Percentiles rank a stretch among this genome's conserved stretches.
Conservation (phyloP, 2,888 invertebrate species). For the Aquatica leii region DNA sequence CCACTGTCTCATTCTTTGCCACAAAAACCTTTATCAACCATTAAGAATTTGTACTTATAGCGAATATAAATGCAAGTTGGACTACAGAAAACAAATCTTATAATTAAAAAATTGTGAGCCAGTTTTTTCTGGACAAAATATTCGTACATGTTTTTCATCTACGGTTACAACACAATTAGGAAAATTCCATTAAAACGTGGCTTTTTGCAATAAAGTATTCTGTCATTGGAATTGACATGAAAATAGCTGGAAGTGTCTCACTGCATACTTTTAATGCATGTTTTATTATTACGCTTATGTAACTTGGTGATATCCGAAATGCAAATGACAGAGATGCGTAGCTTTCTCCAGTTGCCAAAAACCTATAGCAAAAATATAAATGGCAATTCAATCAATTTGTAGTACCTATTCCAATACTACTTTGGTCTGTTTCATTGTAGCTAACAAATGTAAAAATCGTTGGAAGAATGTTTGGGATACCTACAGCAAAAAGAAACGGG, state of each 20-base stretch:
- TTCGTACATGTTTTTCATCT: not conserved
- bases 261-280: not conserved
- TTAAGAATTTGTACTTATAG: conserved; percentile 16
- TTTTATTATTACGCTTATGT: not conserved
- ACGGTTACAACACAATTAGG: not conserved
- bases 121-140: not conserved
- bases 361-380: no score
- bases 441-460: no score
- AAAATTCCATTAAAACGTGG: not conserved
- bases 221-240: no score
- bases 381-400: not conserved
- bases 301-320: not conserved
- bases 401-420: not conserved
- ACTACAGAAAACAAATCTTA: conserved; percentile 10
- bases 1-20: conserved; percentile 16
- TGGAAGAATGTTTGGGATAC: not conserved
- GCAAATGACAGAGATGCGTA: not conserved
- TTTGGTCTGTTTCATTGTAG: not conserved
- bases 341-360: no score
- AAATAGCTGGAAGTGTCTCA: not conserved
- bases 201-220: not conserved
- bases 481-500: not conserved
- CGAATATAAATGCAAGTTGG: conserved; percentile 10
- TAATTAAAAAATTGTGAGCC: not conserved
- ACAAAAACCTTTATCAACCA: conserved; percentile 17